Conservation (phyloP, 2,797 vertebrate species). For the Ptychadena robeensis region DNA sequence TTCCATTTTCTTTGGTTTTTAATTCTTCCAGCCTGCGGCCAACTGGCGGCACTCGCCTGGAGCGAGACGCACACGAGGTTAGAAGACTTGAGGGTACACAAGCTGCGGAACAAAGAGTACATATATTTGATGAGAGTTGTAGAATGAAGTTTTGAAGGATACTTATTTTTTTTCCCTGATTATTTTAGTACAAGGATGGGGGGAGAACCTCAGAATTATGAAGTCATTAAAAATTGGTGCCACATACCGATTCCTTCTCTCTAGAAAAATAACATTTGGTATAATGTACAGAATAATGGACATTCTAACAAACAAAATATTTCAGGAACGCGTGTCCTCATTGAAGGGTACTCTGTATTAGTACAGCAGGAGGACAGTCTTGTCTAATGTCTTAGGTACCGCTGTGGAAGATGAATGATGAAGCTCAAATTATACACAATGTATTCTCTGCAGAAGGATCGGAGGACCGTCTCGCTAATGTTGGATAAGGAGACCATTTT, state of each 20-base stretch:
- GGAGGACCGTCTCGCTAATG: constrained; percentile 76
- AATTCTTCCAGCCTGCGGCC: constrained; percentile 68
- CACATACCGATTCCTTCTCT: constrained; percentile 73
- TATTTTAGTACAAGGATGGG: constrained; percentile 59
- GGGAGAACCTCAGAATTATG: constrained; percentile 44
- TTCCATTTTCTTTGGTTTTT: constrained; percentile 62
- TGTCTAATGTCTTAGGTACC: constrained; percentile 73
- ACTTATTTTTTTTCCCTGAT: constrained; percentile 59
- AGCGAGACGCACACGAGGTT: constrained; percentile 39
- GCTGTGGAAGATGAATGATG: constrained; percentile 74
- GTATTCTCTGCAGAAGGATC: constrained; percentile 70
- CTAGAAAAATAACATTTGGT: constrained; percentile 76
- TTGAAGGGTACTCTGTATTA: constrained; percentile 86
- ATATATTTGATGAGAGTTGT: constrained; percentile 59
- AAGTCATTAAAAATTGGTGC: constrained; percentile 45
- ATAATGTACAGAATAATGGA: constrained; percentile 74
- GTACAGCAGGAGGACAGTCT: constrained; percentile 76
- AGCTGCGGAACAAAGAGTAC: constrained; percentile 60
- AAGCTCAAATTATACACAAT: constrained; percentile 75
- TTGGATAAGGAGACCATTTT: constrained; percentile 87
- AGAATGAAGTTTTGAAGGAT: constrained; percentile 62
- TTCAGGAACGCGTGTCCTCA: constrained; percentile 80
- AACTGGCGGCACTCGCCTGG: constrained; percentile 71
- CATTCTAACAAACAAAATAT: constrained; percentile 78
- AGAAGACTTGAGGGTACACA: constrained; percentile 51